These are phyloP conservation scores for Orestias chungarensis DNA, from an alignment of 2,797 vertebrate species.

Conservation along the genomic window DNA sequence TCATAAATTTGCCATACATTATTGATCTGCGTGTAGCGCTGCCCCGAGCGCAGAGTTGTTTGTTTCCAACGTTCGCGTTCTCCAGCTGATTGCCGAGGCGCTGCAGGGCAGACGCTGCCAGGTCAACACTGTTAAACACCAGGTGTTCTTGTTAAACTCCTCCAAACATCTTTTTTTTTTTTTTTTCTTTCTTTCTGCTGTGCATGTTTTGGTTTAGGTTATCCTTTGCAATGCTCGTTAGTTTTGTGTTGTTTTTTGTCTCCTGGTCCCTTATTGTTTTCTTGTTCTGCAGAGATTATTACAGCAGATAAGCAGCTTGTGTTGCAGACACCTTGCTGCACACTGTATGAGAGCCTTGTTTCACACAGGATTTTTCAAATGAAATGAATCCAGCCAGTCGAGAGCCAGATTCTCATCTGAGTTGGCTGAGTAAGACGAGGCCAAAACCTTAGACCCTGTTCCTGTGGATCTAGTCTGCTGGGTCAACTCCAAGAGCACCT, in stretches of 20 bases:
- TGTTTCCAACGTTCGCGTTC: conserved; percentile 27
- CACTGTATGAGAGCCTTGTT: conserved; percentile 12
- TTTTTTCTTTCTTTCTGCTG: neutral
- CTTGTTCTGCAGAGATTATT: conserved; percentile 41
- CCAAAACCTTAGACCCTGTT: conserved; percentile 45
- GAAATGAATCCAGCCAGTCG: conserved; percentile 24
- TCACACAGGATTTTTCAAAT: conserved; percentile 42
- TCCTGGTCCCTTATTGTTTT: conserved; percentile 36
- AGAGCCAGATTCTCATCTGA: conserved; percentile 32
- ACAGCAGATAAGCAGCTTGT: conserved; percentile 66
- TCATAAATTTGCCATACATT: neutral
- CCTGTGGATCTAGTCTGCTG: conserved; percentile 37
- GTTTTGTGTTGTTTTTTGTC: conserved; percentile 12
- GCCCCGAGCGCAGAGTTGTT: conserved; percentile 29
- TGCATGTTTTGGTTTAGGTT: neutral
- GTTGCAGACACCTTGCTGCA: conserved; percentile 28
- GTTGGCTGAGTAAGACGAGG: conserved; percentile 33
- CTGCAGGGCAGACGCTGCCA: conserved; percentile 56
- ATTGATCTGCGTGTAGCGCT: neutral
- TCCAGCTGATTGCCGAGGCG: conserved; percentile 27
- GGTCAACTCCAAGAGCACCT: conserved; percentile 40
- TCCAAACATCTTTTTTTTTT: conserved; percentile 40
- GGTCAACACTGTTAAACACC: conserved; percentile 62
- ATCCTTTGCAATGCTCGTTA: conserved; percentile 8
- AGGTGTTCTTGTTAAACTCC: conserved; percentile 61